Conservation (phyloP, 2,797 vertebrate genomes). For the Pseudochromis fuscus region DNA sequence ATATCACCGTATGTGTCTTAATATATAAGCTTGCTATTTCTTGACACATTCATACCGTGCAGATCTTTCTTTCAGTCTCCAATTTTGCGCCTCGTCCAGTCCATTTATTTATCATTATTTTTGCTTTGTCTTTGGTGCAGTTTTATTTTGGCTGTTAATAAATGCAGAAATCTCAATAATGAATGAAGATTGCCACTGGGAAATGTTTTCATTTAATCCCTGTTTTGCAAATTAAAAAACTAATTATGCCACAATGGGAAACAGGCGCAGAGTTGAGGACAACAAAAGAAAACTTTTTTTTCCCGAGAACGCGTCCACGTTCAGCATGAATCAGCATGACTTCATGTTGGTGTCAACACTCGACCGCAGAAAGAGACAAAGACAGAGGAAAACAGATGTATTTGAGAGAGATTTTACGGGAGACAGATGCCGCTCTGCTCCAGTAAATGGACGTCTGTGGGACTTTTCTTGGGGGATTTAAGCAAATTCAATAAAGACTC, state of each 20-base stretch:
- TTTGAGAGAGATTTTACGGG: constrained; percentile 36
- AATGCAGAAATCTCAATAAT: constrained; percentile 1
- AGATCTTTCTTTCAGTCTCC: background rate
- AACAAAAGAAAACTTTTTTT: background rate
- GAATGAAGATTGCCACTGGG: constrained; percentile 4
- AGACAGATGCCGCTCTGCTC: constrained; percentile 42
- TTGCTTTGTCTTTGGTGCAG: constrained; percentile 10
- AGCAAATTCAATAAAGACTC: constrained; percentile 57
- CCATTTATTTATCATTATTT: constrained; percentile 8
- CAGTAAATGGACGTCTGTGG: constrained; percentile 58
- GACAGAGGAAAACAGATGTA: constrained; percentile 65
- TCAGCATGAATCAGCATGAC: constrained; percentile 33
- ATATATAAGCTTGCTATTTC: constrained; percentile 41
- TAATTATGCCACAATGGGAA: constrained; percentile 11
- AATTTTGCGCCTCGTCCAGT: constrained; percentile 1
- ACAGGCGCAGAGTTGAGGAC: constrained; percentile 1
- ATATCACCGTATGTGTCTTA: constrained; percentile 36
- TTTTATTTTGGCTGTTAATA: constrained; percentile 7
- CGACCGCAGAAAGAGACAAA: constrained; percentile 38
- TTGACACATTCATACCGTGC: constrained; percentile 14
- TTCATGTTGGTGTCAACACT: constrained; percentile 52
- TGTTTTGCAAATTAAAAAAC: constrained; percentile 20
- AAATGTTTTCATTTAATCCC: constrained; percentile 21
- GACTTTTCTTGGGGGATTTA: constrained; percentile 51
- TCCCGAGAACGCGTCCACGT: constrained; percentile 30